Base-by-base conservation (phyloP, 2,113 vertebrate species). In the Macquaria australasica region DNA sequence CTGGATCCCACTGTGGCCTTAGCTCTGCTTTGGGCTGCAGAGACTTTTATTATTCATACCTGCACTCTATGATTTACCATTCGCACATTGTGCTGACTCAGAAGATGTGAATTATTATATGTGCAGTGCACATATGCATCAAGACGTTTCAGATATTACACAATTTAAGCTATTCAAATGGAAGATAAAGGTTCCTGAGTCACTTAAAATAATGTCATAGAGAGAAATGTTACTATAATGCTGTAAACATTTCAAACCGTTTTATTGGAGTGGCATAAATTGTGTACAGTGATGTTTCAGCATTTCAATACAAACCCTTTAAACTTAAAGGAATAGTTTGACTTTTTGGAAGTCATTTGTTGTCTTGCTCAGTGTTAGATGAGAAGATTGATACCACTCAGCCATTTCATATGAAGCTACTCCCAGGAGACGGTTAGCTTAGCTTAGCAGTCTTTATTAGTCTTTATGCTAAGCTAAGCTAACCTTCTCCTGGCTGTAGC, bases 1-100 rank as follows among this genome's bases (percentile, higher is more conserved):
- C 89, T 94, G 91, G 77, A 72, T 69, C 80, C 16, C 45, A 51
- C 41, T 25, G 39, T 14, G 14, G 58, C 70, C 63, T 76, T 6
- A 37, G 15, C 23, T 77, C 67, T 78, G 12, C 55, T 83, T 25
- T 69, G 55, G 43, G 50, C 18, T 56, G 64, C 31, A 58, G n/a
- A 74, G 56, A 59, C 70, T 37, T 23, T 63, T 43, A 48, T 50
- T 51, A 20, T 83, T 63, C 28, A 82, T 21, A 51, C 4, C 53
- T 73, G 4, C 18, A 55, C 45, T 86, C 64, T 75, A 66, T 80
- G 60, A 50, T 73, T 75, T 64, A 48, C 5, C 8, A 41, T 39
- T 23, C 10, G 21, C 23, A 77, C 21, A 34, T 34, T 70, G 15
- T 23, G 23, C 28, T 37, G 51, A 48, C 20, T 25, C 58, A 45